phyloP scores from a whole-genome alignment of 2,797 vertebrate genomes.

The Myiotriccus ornatus region DNA sequence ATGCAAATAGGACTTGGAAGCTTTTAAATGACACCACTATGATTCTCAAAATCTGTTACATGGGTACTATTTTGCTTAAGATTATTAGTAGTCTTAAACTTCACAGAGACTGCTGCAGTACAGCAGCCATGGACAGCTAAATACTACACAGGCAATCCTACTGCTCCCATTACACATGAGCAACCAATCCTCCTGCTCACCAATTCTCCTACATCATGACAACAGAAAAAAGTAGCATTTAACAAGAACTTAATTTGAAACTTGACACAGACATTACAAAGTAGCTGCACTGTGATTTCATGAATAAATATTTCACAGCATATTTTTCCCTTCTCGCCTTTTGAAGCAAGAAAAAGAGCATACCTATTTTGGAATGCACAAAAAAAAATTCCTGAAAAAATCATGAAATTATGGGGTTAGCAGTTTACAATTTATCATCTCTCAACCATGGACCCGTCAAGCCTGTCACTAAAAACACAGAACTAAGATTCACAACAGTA shows the following conservation, averaged over 20 bases:
- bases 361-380: fast-evolving
- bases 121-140: neutral
- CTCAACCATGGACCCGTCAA: fast-evolving
- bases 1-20: neutral
- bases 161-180: neutral
- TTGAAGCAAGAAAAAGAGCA: neutral
- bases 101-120: neutral
- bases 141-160: neutral
- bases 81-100: neutral
- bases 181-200: neutral
- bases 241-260: neutral
- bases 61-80: neutral
- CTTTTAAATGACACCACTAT: neutral
- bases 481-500: neutral
- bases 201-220: neutral
- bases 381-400: neutral
- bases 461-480: neutral
- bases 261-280: neutral
- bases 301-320: neutral
- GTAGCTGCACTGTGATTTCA: neutral
- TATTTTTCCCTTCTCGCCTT: neutral
- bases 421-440: neutral
- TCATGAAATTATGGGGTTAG: neutral
- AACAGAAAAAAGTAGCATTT: neutral
- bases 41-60: neutral